phyloP scores from a whole-genome alignment of 2,113 vertebrate genomes.

The Probosciger aterrimus region DNA sequence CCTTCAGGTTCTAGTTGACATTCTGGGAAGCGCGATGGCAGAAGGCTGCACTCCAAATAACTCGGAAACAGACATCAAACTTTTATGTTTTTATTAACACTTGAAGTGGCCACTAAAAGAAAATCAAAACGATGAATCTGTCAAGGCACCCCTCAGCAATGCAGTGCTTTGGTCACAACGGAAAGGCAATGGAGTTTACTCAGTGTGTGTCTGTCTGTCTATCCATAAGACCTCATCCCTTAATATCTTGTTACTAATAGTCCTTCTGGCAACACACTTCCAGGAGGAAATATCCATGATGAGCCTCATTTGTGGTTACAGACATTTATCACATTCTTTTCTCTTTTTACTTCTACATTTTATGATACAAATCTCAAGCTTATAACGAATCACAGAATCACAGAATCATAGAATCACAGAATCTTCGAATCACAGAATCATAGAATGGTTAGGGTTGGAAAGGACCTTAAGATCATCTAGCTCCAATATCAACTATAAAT shows the following conservation, averaged over 20 bases:
- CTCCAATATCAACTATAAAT: neutral
- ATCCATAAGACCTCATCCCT: neutral
- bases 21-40: slow-evolving; percentile 20
- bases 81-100: slow-evolving; percentile 64
- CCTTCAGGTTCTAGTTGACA: slow-evolving; percentile 45
- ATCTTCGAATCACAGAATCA: neutral
- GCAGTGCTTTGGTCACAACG: neutral
- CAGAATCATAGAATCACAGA: no score
- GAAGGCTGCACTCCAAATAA: slow-evolving; percentile 21
- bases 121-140: slow-evolving; percentile 69
- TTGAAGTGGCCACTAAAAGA: slow-evolving; percentile 56
- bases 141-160: slow-evolving; percentile 12
- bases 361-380: neutral
- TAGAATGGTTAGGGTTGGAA: neutral
- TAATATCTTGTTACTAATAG: neutral
- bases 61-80: slow-evolving; percentile 54
- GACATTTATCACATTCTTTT: neutral
- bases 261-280: neutral
- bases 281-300: neutral
- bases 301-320: neutral
- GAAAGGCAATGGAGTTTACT: neutral
- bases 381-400: neutral
- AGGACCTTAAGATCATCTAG: neutral
- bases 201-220: neutral
- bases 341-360: neutral